These are phyloP conservation scores for Sorex araneus DNA, from an alignment of 2,113 vertebrate genomes.

Conservation along the genomic window DNA sequence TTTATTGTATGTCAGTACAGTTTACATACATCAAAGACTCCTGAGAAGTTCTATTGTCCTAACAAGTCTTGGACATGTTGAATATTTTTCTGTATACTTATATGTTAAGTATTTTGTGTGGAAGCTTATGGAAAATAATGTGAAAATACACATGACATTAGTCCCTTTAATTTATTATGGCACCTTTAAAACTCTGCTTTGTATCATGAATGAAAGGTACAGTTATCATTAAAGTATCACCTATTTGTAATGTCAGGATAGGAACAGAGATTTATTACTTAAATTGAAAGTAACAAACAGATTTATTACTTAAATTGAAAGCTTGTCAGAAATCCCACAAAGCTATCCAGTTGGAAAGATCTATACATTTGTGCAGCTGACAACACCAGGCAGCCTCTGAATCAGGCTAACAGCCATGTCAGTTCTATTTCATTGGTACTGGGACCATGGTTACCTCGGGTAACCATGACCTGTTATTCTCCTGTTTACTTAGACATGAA, in stretches of 20 bases:
- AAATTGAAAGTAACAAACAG: conserved; percentile 52
- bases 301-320: conserved; percentile 44
- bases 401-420: conserved; percentile 28
- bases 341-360: background rate
- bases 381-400: conserved; percentile 6
- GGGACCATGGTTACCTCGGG: conserved; percentile 39
- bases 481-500: background rate
- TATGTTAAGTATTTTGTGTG: conserved; percentile 51
- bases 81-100: background rate
- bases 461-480: conserved; percentile 31
- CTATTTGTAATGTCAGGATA: conserved; percentile 48
- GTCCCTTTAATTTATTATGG: conserved; percentile 35
- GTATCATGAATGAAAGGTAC: conserved; percentile 30
- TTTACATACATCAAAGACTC: background rate
- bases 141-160: conserved; percentile 44
- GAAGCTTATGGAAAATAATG: conserved; percentile 41
- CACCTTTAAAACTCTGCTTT: conserved; percentile 29
- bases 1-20: background rate
- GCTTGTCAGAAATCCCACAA: conserved; percentile 35
- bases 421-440: conserved; percentile 49
- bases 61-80: background rate
- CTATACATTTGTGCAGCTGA: background rate
- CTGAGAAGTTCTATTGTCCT: conserved; percentile 53
- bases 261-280: conserved; percentile 37
- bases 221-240: conserved; percentile 46